phyloP scores from a whole-genome alignment of 2,113 vertebrate species.

The Pygoscelis antarcticus region DNA sequence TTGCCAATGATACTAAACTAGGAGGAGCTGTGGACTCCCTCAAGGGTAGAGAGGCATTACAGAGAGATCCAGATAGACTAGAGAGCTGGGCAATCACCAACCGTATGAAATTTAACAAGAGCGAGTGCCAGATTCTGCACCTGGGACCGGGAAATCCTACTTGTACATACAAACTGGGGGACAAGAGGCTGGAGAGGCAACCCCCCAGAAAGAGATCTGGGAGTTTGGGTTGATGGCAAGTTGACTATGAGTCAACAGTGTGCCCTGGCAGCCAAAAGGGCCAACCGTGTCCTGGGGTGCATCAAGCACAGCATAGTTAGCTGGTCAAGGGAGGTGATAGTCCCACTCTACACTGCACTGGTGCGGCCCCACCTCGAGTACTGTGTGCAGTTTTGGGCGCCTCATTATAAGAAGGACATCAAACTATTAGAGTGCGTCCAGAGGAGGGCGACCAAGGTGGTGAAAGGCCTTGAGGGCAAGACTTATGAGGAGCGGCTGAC shows the following conservation, averaged over 20 bases:
- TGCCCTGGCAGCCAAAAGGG: neutral
- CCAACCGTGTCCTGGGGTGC: neutral
- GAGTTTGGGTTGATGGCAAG: neutral
- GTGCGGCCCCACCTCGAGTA: neutral
- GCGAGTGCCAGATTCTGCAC: neutral
- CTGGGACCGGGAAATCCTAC: neutral
- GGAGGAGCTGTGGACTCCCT: neutral
- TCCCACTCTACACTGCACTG: neutral
- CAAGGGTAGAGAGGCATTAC: neutral
- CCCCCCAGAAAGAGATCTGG: accelerated
- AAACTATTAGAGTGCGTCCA: neutral
- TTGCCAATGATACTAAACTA: neutral
- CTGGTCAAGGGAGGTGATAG: accelerated
- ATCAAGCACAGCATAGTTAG: neutral
- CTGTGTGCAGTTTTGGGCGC: neutral
- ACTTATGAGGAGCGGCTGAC: accelerated
- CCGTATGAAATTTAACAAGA: neutral
- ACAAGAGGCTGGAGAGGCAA: neutral
- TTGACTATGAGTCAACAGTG: neutral
- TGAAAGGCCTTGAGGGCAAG: accelerated
- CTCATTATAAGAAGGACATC: neutral
- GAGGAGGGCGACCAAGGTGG: neutral
- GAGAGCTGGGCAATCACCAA: neutral
- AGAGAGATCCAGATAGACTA: neutral
- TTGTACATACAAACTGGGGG: accelerated